Percentiles rank a stretch among this genome's conserved stretches.
phyloP scores from a whole-genome alignment of 2,888 invertebrate species.

The Carterocephalus palaemon region DNA sequence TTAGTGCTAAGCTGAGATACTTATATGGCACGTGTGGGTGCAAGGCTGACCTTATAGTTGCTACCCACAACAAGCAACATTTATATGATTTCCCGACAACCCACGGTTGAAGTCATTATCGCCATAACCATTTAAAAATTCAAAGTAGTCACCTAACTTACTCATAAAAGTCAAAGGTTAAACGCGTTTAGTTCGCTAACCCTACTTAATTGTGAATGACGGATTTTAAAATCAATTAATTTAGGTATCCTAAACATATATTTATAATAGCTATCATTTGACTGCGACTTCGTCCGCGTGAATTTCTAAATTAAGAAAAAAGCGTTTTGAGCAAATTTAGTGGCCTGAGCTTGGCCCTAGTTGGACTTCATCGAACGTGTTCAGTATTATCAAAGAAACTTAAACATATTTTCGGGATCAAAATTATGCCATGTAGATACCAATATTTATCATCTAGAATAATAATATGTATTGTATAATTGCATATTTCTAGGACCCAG shows the following conservation, averaged over 20 bases:
- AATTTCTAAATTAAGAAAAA: background rate
- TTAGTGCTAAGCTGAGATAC: conserved; percentile 61
- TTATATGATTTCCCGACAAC: conserved; percentile 70
- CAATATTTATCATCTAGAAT: no score
- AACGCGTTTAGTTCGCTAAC: no score
- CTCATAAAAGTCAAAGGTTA: conserved; percentile 16
- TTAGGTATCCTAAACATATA: no score
- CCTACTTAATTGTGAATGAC: no score
- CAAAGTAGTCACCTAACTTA: conserved; percentile 14
- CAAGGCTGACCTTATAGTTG: conserved; percentile 77
- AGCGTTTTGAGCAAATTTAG: background rate
- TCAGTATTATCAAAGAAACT: no score
- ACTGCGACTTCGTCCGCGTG: background rate
- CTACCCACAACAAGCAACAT: conserved; percentile 70
- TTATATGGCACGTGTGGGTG: conserved; percentile 74
- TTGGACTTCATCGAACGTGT: no score
- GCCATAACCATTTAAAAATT: conserved; percentile 46
- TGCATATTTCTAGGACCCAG: no score
- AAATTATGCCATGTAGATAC: no score
- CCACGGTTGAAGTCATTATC: conserved; percentile 62
- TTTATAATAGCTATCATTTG: background rate
- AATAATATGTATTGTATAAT: no score
- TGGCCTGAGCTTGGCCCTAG: no score
- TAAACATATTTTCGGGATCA: no score
- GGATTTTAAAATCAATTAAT: no score